Percentiles rank a stretch among this genome's conserved stretches.
Evolutionary conservation across 2,888 invertebrate genomes (phyloP).

Genomic region (Melipona beecheii): DNA sequence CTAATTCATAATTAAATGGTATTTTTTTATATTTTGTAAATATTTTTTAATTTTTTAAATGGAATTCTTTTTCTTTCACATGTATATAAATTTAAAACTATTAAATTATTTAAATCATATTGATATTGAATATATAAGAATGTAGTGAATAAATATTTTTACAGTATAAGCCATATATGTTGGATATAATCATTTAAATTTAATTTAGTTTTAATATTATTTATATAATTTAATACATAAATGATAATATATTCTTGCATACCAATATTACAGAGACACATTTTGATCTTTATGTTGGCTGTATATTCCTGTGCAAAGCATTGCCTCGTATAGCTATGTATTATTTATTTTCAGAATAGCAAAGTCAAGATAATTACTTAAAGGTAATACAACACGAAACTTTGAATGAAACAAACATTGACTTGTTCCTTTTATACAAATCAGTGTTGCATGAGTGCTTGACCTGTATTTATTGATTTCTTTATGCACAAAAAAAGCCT

Average conservation of each 20-base stretch:
- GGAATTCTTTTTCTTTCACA: constrained; percentile 17
- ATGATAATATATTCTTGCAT: constrained; percentile 46
- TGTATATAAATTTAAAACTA: constrained; percentile 37
- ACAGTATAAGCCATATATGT: constrained; percentile 2
- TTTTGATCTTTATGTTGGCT: constrained; percentile 73
- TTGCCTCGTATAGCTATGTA: constrained; percentile 81
- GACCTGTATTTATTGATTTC: constrained; percentile 69
- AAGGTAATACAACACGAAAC: constrained; percentile 81
- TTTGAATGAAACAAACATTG: constrained; percentile 79
- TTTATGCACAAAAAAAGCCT: constrained; percentile 74
- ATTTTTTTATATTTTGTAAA: constrained; percentile 39
- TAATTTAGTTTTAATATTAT: constrained; percentile 17
- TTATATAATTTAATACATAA: constrained; percentile 41
- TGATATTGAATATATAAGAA: constrained; percentile 29
- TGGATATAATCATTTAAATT: neutral
- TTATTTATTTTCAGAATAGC: constrained; percentile 83
- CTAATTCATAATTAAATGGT: constrained; percentile 42
- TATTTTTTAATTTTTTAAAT: constrained; percentile 29
- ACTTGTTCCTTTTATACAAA: constrained; percentile 77
- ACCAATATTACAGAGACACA: constrained; percentile 61
- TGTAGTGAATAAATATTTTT: constrained; percentile 22
- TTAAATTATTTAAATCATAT: constrained; percentile 27
- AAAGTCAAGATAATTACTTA: constrained; percentile 82
- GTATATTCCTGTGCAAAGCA: constrained; percentile 78
- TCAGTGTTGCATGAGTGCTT: constrained; percentile 82